These are phyloP conservation scores for Rhabdomys dilectus DNA, from an alignment of 2,113 vertebrate species.

Conservation along the genomic window DNA sequence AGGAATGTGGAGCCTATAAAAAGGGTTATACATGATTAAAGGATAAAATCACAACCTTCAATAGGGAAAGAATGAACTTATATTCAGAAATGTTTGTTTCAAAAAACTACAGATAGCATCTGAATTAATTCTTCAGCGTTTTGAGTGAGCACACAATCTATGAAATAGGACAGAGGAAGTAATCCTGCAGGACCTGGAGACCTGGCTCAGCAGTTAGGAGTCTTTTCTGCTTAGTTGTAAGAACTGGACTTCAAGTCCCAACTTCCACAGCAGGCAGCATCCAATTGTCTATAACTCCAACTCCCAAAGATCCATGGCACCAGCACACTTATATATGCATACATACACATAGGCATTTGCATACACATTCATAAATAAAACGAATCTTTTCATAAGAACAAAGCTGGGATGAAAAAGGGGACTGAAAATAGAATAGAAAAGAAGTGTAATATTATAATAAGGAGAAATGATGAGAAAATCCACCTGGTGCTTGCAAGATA, in stretches of 20 bases:
- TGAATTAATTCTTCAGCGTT: constrained; percentile 45
- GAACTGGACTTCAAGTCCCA: not conserved
- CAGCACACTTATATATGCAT: not conserved
- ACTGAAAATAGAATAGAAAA: not conserved
- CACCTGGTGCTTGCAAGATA: constrained; percentile 25
- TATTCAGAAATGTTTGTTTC: constrained; percentile 45
- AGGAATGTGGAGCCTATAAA: not conserved
- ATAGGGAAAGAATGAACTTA: constrained; percentile 25
- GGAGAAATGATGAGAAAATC: constrained; percentile 8
- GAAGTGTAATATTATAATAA: not conserved
- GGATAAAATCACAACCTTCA: not conserved
- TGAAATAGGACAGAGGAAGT: constrained; percentile 15
- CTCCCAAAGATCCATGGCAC: not conserved
- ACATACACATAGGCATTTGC: not conserved
- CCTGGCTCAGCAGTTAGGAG: not conserved
- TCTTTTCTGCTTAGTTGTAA: not conserved
- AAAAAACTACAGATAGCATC: not conserved
- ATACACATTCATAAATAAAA: not conserved
- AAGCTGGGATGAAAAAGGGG: not conserved
- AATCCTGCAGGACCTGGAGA: not conserved
- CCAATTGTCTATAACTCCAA: not conserved
- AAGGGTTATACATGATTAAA: not conserved
- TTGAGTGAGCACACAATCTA: constrained; percentile 19
- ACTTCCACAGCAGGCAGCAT: not conserved
- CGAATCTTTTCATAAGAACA: not conserved